Evolutionary conservation across 2,888 invertebrate genomes (phyloP).

Genomic region (Caenorhabditis macrosperma): DNA sequence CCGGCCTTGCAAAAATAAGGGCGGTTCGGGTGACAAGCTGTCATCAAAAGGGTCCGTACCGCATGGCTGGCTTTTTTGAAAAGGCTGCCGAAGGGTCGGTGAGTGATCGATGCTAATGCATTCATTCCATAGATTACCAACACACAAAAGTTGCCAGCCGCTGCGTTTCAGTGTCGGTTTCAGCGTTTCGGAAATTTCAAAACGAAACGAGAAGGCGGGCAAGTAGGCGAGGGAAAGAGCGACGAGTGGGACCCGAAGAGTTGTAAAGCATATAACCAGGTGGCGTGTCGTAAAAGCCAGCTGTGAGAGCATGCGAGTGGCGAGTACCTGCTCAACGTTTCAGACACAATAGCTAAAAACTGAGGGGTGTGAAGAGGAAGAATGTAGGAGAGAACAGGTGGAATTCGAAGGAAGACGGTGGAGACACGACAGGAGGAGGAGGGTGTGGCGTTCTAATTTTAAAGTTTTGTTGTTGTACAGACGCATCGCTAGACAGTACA

Average conservation of each 20-base stretch:
- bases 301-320: constrained; percentile 46
- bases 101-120: constrained; percentile 37
- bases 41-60: constrained; percentile 37
- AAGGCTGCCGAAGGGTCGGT: neutral
- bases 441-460: constrained; percentile 43
- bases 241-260: constrained; percentile 25
- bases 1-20: constrained; percentile 13
- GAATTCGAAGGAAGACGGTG: neutral
- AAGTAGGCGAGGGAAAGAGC: constrained; percentile 13
- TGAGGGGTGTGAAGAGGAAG: neutral
- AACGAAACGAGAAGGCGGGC: constrained; percentile 11
- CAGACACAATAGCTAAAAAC: constrained; percentile 10
- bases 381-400: neutral
- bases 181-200: constrained; percentile 3
- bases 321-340: constrained; percentile 17
- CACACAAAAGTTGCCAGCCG: too few species aligned
- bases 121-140: neutral
- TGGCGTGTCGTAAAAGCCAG: constrained; percentile 59
- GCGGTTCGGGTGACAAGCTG: constrained; percentile 38
- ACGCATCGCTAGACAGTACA: constrained; percentile 7
- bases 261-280: constrained; percentile 58
- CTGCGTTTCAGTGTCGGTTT: constrained; percentile 1
- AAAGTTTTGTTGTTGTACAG: constrained; percentile 31
- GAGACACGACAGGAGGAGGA: neutral
- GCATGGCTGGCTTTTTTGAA: constrained; percentile 25